Evolutionary conservation across 1,140 invertebrate genomes (phyloP).

Genomic region (Thaumatotibia leucotreta): DNA sequence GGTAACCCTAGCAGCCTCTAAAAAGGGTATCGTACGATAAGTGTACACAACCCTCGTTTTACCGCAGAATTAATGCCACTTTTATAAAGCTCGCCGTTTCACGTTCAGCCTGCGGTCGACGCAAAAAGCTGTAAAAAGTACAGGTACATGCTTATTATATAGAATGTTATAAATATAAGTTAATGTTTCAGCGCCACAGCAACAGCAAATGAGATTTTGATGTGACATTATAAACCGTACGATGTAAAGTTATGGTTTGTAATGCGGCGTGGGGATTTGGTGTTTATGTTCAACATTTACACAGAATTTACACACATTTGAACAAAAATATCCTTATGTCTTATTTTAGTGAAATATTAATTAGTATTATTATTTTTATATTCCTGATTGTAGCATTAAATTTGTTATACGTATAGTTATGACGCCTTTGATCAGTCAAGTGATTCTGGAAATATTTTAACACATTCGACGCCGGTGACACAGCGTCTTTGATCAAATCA

Average conservation of each 20-base stretch:
- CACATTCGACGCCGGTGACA: no score
- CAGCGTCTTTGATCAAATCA: no score
- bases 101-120: neutral
- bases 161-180: neutral
- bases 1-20: neutral
- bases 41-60: neutral
- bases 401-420: no score
- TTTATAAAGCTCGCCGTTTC: neutral
- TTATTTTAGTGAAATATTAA: no score
- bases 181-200: neutral
- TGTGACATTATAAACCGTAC: conserved; percentile 13
- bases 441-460: no score
- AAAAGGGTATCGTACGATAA: neutral
- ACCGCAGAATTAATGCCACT: neutral
- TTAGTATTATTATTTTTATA: no score
- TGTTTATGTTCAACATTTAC: neutral
- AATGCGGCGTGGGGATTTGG: neutral
- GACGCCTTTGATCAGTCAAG: no score
- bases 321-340: no score
- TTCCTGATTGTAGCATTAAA: no score
- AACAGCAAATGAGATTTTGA: conserved; percentile 13
- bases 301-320: neutral
- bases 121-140: neutral
- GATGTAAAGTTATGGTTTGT: conserved; percentile 10
- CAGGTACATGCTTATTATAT: neutral